Base-by-base conservation (phyloP, 2,113 vertebrate species). In the Lophius piscatorius region DNA sequence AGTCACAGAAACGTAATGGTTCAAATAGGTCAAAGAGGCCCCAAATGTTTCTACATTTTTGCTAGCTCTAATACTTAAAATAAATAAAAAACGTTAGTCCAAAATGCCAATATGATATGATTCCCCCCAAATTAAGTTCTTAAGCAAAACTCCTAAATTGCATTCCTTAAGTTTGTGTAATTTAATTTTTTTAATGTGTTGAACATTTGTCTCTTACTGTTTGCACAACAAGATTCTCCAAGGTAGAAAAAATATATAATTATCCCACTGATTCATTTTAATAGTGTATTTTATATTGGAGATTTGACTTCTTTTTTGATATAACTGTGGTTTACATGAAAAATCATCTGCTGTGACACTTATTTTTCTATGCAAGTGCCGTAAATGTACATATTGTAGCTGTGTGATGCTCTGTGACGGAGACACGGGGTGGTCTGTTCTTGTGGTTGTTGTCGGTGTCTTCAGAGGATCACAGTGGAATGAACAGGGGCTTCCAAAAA, bases 291-390 rank as follows among this genome's bases (percentile, higher is more conserved):
- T 88, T 88, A 85, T 89, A 89, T 78, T 69, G 55, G 79, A 64
- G 63, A 83, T 73, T 78, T 76, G 18, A 76, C 54, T 82, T 73
- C 54, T n/a, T 78, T 79, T 83, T 86, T 80, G 68, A 88, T 90
- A 90, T 76, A 83, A 88, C 83, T 74, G 74, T 86, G 80, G 85
- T 89, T 90, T 86, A 89, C 86, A 84, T 84, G 69, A 60, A 68
- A 81, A 88, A 83, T 82, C 76, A 87, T 90, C 83, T 91, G 84
- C 88, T 86, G 85, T 90, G 83, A 89, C 86, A 87, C 74, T 75
- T 88, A 90, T 90, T 92, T 90, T 91, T 90, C 90, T 91, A 91
- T 91, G 88, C 89, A 91, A 92, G 77, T 88, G 88, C 85, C 90
- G 85, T 91, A 88, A 78, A 68, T 85, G 85, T 87, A 87, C 80